Base-by-base conservation (phyloP, 2,888 invertebrate species). In the Sceliomorpha sp. region DNA sequence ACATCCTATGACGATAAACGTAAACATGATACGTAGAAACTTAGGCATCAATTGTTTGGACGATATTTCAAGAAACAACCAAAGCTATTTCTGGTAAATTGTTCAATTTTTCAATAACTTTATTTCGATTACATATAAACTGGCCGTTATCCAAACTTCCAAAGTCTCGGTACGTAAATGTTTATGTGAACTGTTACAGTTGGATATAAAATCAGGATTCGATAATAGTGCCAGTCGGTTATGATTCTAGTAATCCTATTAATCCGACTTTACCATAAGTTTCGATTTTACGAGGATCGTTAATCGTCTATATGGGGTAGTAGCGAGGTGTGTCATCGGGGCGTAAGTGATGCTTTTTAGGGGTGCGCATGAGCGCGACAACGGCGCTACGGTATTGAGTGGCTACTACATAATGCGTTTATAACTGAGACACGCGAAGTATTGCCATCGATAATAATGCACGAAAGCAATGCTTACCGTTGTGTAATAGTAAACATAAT, bases 281-380 rank as follows among this genome's bases (percentile, higher is more conserved):
- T 58, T 40, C 58, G 47, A 63, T 69, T 67, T 67, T 71, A 60
- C 39, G 53, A 62, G 53, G 44, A 62, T 63, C 67, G 62, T 71
- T 63, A 59, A 71, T 67, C 64, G 62, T 44, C 37, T 27, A 39
- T 53, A 56, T 51, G 44, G 39, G 56, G 24, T 48, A 66, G 40
- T 37, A 56, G 55, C 58, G 47, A 66, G 66, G 64, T 56, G 69
- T 66, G 59, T 58, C 60, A 58, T 62, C 59, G 47, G 68, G 60
- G 53, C 58, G 63, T 68, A 64, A 74, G 63, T 50, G 40, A 62
- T 63, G 56, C 50, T 63, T 62, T 72, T 63, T 66, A 47, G 64
- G 59, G 73, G 7, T 64, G 73, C 72, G 73, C 75, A 75, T 74
- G 75, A 71, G 73, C 71, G 70, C 36, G 63, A 67, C 70, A 60